A percentile compares a stretch with the other conserved stretches of the same genome.
Conservation (phyloP, 2,113 vertebrate genomes). For the Mohoua ochrocephala region DNA sequence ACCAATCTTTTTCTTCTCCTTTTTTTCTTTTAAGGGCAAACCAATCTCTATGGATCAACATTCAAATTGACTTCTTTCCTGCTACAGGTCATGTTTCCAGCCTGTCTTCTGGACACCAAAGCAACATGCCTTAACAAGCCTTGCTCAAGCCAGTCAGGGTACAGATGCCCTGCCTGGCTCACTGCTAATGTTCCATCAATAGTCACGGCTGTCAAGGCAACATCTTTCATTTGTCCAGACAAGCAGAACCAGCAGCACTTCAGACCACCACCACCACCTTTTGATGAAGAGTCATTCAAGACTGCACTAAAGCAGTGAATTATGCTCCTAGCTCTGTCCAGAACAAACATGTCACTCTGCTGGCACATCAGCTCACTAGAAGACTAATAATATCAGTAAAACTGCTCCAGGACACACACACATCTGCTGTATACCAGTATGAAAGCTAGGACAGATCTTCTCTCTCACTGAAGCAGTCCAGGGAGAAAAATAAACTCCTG, state of each 20-base stretch:
- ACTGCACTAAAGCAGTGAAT: background rate
- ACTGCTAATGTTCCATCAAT: background rate
- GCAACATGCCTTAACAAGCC: background rate
- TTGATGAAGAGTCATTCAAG: background rate
- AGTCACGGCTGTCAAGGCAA: background rate
- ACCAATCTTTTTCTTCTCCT: background rate
- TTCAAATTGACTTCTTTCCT: background rate
- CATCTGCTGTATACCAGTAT: background rate
- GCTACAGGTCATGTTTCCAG: background rate
- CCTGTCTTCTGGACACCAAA: background rate
- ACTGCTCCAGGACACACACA: background rate
- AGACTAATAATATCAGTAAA: background rate
- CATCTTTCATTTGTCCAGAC: background rate
- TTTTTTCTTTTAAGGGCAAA: background rate
- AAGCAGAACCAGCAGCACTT: background rate
- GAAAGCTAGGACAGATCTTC: background rate
- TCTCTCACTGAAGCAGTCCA: background rate
- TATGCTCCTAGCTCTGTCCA: background rate
- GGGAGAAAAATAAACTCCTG: background rate
- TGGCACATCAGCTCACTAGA: background rate
- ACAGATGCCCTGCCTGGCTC: background rate
- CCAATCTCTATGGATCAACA: background rate
- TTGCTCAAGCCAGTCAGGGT: accelerated
- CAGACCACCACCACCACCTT: background rate
- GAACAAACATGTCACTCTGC: background rate